A percentile compares a stretch with the other conserved stretches of the same genome.
These are phyloP conservation scores for Ancistrus triradiatus DNA, from an alignment of 2,113 vertebrate genomes.

Conservation along the genomic window DNA sequence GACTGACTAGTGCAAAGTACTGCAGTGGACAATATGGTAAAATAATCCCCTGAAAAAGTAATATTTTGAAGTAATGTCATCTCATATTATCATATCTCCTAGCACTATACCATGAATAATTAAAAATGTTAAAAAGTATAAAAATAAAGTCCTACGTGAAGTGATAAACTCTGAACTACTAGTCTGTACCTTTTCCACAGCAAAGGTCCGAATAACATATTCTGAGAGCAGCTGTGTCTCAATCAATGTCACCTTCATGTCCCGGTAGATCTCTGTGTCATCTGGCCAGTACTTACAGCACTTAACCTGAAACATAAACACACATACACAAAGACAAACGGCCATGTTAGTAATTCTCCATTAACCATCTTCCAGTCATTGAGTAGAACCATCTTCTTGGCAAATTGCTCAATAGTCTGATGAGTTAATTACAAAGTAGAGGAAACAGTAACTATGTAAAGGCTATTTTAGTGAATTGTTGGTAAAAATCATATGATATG, in stretches of 20 bases:
- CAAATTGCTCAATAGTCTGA: slow-evolving; percentile 8
- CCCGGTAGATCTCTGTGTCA: slow-evolving; percentile 95
- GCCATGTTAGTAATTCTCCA: slow-evolving; percentile 11
- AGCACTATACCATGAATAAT: too few relatives aligned
- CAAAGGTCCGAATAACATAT: slow-evolving; percentile 95
- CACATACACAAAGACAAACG: slow-evolving; percentile 3
- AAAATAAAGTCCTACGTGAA: too few relatives aligned
- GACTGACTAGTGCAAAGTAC: neutral
- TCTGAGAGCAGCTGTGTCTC: slow-evolving; percentile 97
- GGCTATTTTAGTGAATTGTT: too few relatives aligned
- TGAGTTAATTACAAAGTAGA: neutral
- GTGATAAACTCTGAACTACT: too few relatives aligned
- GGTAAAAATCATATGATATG: too few relatives aligned
- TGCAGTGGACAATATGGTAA: neutral
- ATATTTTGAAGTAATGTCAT: too few relatives aligned
- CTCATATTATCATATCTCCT: too few relatives aligned
- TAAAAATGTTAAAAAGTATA: neutral
- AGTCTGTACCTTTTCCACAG: slow-evolving; percentile 91
- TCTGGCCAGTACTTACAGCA: slow-evolving; percentile 99
- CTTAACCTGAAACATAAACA: slow-evolving; percentile 78
- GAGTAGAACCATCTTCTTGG: too few relatives aligned
- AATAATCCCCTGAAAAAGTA: too few relatives aligned
- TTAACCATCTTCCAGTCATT: slow-evolving; percentile 16
- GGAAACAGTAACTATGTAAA: too few relatives aligned
- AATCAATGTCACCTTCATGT: slow-evolving; percentile 96